Evolutionary conservation across 2,888 invertebrate species (phyloP).

Genomic region (Meganola albula): DNA sequence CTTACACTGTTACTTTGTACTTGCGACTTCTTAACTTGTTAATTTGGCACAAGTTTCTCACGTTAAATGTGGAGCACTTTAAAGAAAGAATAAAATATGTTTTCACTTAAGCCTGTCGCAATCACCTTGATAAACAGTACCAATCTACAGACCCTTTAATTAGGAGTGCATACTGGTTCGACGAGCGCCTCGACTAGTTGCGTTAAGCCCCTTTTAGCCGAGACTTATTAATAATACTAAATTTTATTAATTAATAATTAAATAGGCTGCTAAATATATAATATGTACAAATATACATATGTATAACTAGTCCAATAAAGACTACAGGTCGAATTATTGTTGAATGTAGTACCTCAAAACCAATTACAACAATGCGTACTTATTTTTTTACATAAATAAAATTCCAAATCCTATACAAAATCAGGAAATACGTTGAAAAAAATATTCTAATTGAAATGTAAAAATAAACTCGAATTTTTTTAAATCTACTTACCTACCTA

Average conservation of each 20-base stretch:
- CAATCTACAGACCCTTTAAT: slow-evolving; percentile 60
- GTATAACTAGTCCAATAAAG: too few relatives aligned
- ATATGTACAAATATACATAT: too few relatives aligned
- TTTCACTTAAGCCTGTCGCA: slow-evolving; percentile 62
- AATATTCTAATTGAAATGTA: slow-evolving; percentile 17
- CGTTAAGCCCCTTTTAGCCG: too few relatives aligned
- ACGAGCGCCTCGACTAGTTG: slow-evolving; percentile 25
- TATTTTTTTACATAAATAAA: too few relatives aligned
- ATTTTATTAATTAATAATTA: too few relatives aligned
- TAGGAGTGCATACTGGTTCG: slow-evolving; percentile 59
- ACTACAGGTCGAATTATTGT: too few relatives aligned
- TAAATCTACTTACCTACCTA: slow-evolving; percentile 14
- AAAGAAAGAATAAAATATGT: slow-evolving; percentile 56
- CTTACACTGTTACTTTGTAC: not conserved
- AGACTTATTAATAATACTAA: too few relatives aligned
- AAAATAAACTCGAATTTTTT: slow-evolving; percentile 12
- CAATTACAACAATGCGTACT: too few relatives aligned
- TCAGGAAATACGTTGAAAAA: too few relatives aligned
- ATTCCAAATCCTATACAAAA: too few relatives aligned
- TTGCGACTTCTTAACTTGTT: not conserved
- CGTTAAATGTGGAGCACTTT: slow-evolving; percentile 61
- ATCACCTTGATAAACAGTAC: slow-evolving; percentile 58
- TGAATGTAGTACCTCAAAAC: too few relatives aligned
- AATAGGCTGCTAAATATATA: too few relatives aligned
- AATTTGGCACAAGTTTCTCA: slow-evolving; percentile 7